A percentile compares a stretch with the other conserved stretches of the same genome.
These are phyloP conservation scores for Scaptomyza cyrtandrae DNA, from an alignment of 2,888 invertebrate genomes.

Conservation along the genomic window DNA sequence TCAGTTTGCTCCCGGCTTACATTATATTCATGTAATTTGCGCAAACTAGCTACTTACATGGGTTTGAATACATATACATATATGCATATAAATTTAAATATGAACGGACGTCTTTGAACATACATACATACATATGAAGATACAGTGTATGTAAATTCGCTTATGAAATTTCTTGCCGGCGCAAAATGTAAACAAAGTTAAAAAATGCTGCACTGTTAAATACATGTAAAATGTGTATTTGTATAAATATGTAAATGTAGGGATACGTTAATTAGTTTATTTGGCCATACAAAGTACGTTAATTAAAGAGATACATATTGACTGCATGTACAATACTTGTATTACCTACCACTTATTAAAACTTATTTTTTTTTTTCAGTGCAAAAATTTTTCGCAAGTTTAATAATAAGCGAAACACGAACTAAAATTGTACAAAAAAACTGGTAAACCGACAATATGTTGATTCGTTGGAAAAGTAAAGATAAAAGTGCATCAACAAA, in stretches of 20 bases:
- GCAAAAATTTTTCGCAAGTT: conserved; percentile 9
- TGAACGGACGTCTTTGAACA: not conserved
- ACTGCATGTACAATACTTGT: not conserved
- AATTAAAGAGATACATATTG: not conserved
- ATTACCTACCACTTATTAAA: not conserved
- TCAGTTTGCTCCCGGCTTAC: not conserved
- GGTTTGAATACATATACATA: not conserved
- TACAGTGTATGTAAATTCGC: not conserved
- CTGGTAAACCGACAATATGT: conserved; percentile 85
- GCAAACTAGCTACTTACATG: not conserved
- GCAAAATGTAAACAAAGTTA: conserved; percentile 45
- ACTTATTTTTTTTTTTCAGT: conserved; percentile 21
- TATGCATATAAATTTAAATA: not conserved
- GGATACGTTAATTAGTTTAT: not conserved
- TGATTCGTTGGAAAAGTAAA: conserved; percentile 94
- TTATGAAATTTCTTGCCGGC: conserved; percentile 32
- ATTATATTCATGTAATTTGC: not conserved
- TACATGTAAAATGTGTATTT: conserved; percentile 5
- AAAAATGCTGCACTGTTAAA: not conserved
- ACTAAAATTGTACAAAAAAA: conserved; percentile 5
- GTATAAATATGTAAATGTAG: not conserved
- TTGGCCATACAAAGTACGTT: conserved; percentile 1
- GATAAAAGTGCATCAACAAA: conserved; percentile 91
- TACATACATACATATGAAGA: not conserved
- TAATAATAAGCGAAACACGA: conserved; percentile 16